These are phyloP conservation scores for Apotomis capreana DNA, from an alignment of 2,888 invertebrate species.

Conservation along the genomic window DNA sequence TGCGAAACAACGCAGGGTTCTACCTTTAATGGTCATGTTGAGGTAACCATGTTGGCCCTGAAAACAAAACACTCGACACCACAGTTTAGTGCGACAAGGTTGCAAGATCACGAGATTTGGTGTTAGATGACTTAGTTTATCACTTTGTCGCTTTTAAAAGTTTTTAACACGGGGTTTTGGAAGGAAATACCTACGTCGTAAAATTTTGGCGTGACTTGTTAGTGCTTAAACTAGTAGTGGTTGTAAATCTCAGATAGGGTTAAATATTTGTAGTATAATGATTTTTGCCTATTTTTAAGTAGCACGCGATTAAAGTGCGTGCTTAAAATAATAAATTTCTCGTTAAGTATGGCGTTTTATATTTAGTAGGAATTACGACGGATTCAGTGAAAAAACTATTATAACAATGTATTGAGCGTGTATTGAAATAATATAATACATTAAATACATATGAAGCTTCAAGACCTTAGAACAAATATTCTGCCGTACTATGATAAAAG, in stretches of 20 bases:
- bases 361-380: not conserved
- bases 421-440: no score
- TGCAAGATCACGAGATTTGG: slow-evolving; percentile 14
- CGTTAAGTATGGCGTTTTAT: not conserved
- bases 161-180: not conserved
- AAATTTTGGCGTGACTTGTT: slow-evolving; percentile 17
- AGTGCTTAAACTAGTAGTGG: not conserved
- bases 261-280: slow-evolving; percentile 1
- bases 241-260: slow-evolving; percentile 21
- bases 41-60: slow-evolving; percentile 29
- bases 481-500: no score
- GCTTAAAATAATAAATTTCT: slow-evolving; percentile 5
- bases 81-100: slow-evolving; percentile 27
- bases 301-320: slow-evolving; percentile 23
- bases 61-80: slow-evolving; percentile 22
- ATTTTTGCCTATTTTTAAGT: slow-evolving; percentile 11
- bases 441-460: no score
- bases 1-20: slow-evolving; percentile 3
- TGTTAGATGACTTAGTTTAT: not conserved
- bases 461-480: no score
- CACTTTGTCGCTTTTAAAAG: not conserved
- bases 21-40: slow-evolving; percentile 15
- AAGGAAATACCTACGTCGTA: slow-evolving; percentile 16
- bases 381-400: no score
- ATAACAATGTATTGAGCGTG: no score